These are phyloP conservation scores for Pristionchus fissidentatus DNA, from an alignment of 2,888 invertebrate genomes.

Conservation along the genomic window DNA sequence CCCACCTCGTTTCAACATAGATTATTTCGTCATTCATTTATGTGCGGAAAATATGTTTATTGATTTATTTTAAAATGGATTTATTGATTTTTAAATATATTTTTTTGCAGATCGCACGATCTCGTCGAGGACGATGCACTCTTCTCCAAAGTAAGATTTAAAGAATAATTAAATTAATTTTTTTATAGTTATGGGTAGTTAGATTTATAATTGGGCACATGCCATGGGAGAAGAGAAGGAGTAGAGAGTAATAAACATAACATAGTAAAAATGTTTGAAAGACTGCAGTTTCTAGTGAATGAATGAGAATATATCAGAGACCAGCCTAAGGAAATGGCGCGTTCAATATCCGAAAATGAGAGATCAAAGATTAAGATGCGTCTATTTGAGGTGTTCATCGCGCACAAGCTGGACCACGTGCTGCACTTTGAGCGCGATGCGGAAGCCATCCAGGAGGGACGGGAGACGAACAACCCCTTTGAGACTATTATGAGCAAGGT, in stretches of 20 bases:
- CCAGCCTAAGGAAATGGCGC: not conserved
- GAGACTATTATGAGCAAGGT: conserved; percentile 86
- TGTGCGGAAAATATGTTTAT: no score
- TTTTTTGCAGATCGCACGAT: not conserved
- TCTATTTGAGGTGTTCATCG: conserved; percentile 92
- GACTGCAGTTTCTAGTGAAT: no score
- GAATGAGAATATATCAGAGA: no score
- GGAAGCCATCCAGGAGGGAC: conserved; percentile 84
- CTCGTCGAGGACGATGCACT: conserved; percentile 84
- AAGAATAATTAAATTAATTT: no score
- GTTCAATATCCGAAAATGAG: not conserved
- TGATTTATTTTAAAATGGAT: not conserved
- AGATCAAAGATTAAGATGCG: not conserved
- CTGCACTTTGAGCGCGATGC: conserved; percentile 83
- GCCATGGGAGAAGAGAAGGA: no score
- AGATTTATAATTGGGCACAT: no score
- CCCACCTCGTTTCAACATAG: no score
- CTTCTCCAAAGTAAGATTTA: no score
- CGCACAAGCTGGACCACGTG: conserved; percentile 91
- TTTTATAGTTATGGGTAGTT: no score
- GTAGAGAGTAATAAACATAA: no score
- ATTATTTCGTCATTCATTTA: no score
- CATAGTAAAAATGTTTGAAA: no score
- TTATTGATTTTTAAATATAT: not conserved
- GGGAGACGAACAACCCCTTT: conserved; percentile 81